Evolutionary conservation across 2,113 vertebrate species (phyloP).

Genomic region (Pollimyrus isidori): DNA sequence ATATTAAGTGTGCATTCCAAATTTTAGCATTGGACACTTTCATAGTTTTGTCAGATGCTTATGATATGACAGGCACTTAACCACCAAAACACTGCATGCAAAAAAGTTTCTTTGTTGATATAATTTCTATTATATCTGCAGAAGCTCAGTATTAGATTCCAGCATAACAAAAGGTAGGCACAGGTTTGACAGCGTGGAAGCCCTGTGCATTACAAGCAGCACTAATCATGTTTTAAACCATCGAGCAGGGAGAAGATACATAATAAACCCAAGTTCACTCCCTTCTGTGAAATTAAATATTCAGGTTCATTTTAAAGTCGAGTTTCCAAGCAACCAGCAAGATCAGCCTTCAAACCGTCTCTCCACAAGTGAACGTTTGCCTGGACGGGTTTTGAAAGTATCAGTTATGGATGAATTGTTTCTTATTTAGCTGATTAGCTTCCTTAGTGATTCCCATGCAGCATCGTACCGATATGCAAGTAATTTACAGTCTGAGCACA

Average conservation of each 20-base stretch:
- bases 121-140: neutral
- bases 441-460: neutral
- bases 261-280: neutral
- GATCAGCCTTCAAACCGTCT: neutral
- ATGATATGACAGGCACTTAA: neutral
- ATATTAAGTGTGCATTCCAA: neutral
- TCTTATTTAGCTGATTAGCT: neutral
- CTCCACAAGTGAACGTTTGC: neutral
- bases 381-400: neutral
- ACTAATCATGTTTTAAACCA: neutral
- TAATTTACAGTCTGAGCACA: neutral
- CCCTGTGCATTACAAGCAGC: neutral
- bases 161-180: neutral
- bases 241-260: neutral
- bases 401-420: neutral
- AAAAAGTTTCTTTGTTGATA: slow-evolving; percentile 1
- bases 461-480: neutral
- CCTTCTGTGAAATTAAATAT: neutral
- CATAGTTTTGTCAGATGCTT: neutral
- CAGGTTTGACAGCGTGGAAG: neutral
- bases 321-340: neutral
- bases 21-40: neutral
- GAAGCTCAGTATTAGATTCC: neutral
- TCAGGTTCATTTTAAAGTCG: neutral
- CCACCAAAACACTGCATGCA: neutral